A percentile compares a stretch with the other conserved stretches of the same genome.
phyloP scores from a whole-genome alignment of 2,113 vertebrate species.

The Atherinomorus stipes region DNA sequence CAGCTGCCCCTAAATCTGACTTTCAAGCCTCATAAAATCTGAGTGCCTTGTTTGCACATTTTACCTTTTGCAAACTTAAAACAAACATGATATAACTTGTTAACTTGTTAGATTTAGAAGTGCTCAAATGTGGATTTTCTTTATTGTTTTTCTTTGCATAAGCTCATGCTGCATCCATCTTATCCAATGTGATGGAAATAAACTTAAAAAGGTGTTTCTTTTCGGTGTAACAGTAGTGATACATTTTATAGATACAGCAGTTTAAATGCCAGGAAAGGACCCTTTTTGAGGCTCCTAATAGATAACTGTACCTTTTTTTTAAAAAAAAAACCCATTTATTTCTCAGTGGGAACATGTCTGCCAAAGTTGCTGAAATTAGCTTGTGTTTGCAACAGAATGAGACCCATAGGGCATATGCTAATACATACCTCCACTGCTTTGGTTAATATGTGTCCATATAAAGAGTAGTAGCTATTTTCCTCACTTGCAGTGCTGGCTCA shows the following conservation, averaged over 20 bases:
- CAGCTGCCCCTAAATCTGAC: not conserved
- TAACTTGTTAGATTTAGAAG: not conserved
- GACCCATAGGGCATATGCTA: not conserved
- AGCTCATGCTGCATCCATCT: not conserved
- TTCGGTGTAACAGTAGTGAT: not conserved
- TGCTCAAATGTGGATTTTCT: not conserved
- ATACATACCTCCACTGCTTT: conserved; percentile 15
- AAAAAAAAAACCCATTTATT: not conserved
- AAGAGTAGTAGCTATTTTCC: conserved; percentile 28
- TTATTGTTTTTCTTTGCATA: not conserved
- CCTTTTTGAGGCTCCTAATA: not conserved
- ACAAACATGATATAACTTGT: conserved; percentile 6
- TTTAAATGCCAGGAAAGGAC: not conserved
- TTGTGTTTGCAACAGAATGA: conserved; percentile 13
- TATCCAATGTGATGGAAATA: not conserved
- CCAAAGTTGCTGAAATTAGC: conserved; percentile 13
- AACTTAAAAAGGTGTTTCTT: not conserved
- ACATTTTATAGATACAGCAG: not conserved
- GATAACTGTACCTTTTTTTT: conserved; percentile 9
- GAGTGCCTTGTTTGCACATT: conserved; percentile 2
- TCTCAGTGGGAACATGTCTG: not conserved
- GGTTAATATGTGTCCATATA: conserved; percentile 19
- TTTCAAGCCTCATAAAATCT: not conserved
- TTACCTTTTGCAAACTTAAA: not conserved
- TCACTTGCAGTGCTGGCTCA: not conserved